These are phyloP conservation scores for Tringa solitaria DNA, from an alignment of 2,113 vertebrate species.

Conservation along the genomic window DNA sequence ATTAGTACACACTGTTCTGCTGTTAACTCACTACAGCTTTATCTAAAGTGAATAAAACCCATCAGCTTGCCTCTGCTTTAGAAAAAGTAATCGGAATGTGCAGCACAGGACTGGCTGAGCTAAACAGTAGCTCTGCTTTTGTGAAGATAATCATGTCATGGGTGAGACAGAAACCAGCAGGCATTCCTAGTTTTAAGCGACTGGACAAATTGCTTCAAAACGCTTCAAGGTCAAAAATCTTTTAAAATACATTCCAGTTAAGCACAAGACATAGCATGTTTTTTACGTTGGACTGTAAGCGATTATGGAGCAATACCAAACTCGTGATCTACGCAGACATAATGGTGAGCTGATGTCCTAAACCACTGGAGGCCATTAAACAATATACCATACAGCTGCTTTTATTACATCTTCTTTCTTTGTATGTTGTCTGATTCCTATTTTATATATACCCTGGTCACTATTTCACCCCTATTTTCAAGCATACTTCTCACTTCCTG, in stretches of 20 bases:
- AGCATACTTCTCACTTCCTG: neutral
- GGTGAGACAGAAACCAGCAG: conserved; percentile 49
- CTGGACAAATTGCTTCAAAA: conserved; percentile 54
- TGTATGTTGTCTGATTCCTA: neutral
- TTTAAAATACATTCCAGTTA: conserved; percentile 11
- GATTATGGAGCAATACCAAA: conserved; percentile 44
- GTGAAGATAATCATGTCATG: conserved; percentile 38
- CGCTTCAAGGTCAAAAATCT: conserved; percentile 50
- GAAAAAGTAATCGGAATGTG: neutral
- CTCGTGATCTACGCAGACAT: neutral
- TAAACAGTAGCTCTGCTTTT: conserved; percentile 52
- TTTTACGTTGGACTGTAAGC: neutral
- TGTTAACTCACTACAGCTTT: conserved; percentile 18
- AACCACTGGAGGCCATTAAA: neutral
- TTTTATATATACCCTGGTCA: neutral
- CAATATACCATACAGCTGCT: neutral
- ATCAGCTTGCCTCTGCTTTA: conserved; percentile 14
- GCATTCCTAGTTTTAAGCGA: conserved; percentile 26
- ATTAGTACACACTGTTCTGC: neutral
- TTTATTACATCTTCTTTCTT: neutral
- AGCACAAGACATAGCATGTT: neutral
- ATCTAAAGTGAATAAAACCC: conserved; percentile 32
- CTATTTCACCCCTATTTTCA: neutral
- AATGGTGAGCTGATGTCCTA: neutral
- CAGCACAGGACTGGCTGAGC: neutral